phyloP scores from a whole-genome alignment of 2,797 vertebrate genomes.

The Thunnus albacares region DNA sequence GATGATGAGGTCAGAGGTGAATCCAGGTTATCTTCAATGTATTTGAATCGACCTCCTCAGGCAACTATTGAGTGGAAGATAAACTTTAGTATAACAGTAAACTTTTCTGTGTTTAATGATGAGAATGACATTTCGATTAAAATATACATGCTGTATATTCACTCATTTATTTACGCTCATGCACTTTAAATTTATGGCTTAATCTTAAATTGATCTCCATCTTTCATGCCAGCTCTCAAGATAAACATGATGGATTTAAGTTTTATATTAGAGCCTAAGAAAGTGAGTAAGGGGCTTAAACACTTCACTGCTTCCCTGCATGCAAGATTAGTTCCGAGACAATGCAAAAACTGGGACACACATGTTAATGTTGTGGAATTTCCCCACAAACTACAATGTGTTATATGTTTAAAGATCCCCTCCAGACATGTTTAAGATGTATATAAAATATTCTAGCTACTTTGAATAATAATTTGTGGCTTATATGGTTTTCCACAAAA shows the following conservation, averaged over 20 bases:
- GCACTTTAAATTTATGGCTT: neutral
- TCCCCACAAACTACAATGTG: neutral
- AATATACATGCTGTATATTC: too few species aligned
- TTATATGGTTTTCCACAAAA: too few species aligned
- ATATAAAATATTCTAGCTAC: too few species aligned
- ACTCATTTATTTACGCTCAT: neutral
- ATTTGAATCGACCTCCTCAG: neutral
- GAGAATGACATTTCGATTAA: neutral
- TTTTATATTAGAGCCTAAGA: neutral
- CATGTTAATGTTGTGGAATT: slow-evolving; percentile 42
- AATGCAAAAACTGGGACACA: slow-evolving; percentile 12
- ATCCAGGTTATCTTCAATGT: neutral
- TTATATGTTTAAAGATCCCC: neutral
- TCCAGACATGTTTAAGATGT: too few species aligned
- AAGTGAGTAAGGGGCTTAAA: slow-evolving; percentile 10
- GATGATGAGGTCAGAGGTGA: neutral
- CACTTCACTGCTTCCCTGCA: slow-evolving; percentile 8
- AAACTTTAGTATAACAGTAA: neutral
- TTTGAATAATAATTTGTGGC: too few species aligned
- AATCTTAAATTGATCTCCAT: neutral
- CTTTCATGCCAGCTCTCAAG: neutral
- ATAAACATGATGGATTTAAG: neutral
- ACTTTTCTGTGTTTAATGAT: neutral
- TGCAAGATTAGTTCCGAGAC: slow-evolving; percentile 19
- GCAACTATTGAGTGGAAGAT: neutral